Conservation (phyloP, 2,113 vertebrate genomes). For the Lates calcarifer region DNA sequence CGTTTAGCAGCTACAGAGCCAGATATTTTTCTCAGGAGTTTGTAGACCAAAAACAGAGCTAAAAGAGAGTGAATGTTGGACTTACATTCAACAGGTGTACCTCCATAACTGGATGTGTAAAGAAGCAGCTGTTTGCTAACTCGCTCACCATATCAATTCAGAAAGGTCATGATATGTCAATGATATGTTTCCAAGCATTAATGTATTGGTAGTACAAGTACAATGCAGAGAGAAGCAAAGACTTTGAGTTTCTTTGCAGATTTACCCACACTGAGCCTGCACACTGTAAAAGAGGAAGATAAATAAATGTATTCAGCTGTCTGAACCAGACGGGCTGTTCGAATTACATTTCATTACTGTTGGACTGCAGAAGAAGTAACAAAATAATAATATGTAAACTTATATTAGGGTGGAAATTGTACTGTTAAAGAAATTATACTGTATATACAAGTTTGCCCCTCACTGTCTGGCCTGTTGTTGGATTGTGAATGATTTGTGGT, state of each 20-base stretch:
- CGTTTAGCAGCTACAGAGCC: neutral
- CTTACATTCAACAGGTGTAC: no score
- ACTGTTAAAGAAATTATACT: constrained; percentile 6
- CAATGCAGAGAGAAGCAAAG: neutral
- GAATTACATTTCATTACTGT: constrained; percentile 14
- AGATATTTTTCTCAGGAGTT: neutral
- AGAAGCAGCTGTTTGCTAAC: neutral
- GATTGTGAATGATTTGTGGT: constrained; percentile 30
- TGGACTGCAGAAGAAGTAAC: constrained; percentile 11
- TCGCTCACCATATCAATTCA: neutral
- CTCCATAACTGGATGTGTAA: neutral
- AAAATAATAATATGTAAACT: constrained; percentile 37
- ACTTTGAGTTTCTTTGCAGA: neutral
- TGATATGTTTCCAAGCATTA: no score
- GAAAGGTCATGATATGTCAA: neutral
- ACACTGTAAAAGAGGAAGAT: neutral
- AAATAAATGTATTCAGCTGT: neutral
- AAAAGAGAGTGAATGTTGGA: neutral
- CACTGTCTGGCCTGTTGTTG: constrained; percentile 7
- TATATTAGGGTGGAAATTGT: constrained; percentile 32
- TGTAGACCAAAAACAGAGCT: neutral
- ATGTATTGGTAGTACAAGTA: no score
- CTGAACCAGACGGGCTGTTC: constrained; percentile 10
- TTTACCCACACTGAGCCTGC: neutral
- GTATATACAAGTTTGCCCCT: neutral